These are phyloP conservation scores for Gymnothorax reevesii DNA, from an alignment of 2,797 vertebrate species.

Conservation along the genomic window DNA sequence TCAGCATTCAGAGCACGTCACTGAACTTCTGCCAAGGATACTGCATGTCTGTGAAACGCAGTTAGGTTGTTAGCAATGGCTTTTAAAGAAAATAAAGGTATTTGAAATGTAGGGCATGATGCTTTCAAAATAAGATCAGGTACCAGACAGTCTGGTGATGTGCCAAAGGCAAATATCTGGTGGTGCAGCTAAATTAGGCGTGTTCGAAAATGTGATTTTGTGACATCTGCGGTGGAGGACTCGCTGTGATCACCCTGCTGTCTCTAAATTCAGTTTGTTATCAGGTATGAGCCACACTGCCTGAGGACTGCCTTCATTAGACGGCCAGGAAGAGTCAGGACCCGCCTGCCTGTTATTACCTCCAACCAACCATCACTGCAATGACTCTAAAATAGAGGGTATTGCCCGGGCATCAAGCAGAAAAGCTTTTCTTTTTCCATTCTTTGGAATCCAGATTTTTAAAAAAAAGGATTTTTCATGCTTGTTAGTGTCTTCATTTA, in stretches of 20 bases:
- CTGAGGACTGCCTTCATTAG: not conserved
- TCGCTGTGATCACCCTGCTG: constrained; percentile 62
- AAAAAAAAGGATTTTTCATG: not conserved
- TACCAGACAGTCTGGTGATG: constrained; percentile 55
- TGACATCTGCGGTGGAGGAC: constrained; percentile 73
- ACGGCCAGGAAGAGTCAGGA: not conserved
- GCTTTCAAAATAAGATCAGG: constrained; percentile 58
- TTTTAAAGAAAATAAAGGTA: constrained; percentile 24
- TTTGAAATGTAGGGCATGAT: constrained; percentile 55
- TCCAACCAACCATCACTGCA: not conserved
- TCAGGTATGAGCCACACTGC: constrained; percentile 53
- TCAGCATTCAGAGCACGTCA: not conserved
- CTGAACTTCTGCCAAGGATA: not conserved
- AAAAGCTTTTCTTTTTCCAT: not conserved
- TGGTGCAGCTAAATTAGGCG: constrained; percentile 68
- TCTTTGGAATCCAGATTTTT: not conserved
- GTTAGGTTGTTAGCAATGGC: not conserved
- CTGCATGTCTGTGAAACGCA: not conserved
- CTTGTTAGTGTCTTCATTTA: no score
- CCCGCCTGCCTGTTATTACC: not conserved
- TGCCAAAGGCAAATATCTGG: constrained; percentile 60
- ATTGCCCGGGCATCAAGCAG: not conserved
- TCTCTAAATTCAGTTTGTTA: constrained; percentile 64
- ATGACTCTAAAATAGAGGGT: not conserved
- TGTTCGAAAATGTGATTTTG: constrained; percentile 78